These are phyloP conservation scores for Epinephelus malabaricus DNA, from an alignment of 2,797 vertebrate species.

Conservation along the genomic window DNA sequence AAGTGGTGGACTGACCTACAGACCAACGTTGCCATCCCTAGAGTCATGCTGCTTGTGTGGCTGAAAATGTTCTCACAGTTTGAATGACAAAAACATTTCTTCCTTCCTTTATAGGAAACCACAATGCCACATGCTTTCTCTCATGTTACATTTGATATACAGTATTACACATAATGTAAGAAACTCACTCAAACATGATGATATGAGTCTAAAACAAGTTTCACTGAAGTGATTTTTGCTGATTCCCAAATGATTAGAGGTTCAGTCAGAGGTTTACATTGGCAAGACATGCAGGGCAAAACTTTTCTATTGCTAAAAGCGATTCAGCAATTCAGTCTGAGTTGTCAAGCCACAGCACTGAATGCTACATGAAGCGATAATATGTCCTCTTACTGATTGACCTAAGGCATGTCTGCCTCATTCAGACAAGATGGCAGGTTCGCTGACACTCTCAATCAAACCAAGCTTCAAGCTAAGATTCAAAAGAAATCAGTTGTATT, in stretches of 20 bases:
- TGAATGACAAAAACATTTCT: neutral
- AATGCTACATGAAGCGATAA: neutral
- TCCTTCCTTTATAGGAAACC: too few species aligned
- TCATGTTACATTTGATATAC: neutral
- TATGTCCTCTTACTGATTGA: conserved; percentile 5
- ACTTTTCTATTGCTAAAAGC: neutral
- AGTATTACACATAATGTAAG: too few species aligned
- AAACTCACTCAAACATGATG: too few species aligned
- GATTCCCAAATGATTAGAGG: conserved; percentile 13
- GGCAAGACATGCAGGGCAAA: neutral
- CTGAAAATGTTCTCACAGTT: neutral
- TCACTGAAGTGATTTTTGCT: neutral
- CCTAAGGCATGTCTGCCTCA: conserved; percentile 6
- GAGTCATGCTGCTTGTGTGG: too few species aligned
- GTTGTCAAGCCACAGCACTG: neutral
- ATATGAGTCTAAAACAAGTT: neutral
- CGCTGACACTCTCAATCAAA: conserved; percentile 27
- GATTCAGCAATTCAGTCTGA: neutral
- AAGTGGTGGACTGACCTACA: too few species aligned
- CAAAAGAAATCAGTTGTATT: neutral
- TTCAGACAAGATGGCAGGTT: conserved; percentile 13
- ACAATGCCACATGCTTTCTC: too few species aligned
- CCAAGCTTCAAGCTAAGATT: neutral
- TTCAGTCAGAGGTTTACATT: neutral
- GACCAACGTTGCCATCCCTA: too few species aligned